phyloP scores from a whole-genome alignment of 2,113 vertebrate genomes.

The human (Homo sapiens) region DNA sequence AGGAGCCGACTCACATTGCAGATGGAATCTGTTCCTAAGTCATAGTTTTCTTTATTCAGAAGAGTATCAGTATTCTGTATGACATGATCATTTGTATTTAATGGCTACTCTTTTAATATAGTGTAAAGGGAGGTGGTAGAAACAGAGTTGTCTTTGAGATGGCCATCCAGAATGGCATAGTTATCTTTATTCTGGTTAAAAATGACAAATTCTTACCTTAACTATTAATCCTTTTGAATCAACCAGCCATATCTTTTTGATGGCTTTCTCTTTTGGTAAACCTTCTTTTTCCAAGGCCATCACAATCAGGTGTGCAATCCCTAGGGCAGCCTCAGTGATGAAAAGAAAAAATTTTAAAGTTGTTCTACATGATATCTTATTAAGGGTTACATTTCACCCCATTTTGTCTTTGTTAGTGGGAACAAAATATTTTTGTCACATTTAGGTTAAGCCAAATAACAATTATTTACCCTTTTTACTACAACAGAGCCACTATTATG shows the following conservation, averaged over 20 bases:
- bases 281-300: slow-evolving; percentile 99
- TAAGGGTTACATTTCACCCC: not conserved
- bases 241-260: slow-evolving; percentile 97
- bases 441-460: not conserved
- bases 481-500: not conserved
- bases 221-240: slow-evolving; percentile 98
- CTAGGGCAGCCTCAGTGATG: slow-evolving; percentile 92
- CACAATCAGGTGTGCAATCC: slow-evolving; percentile 94
- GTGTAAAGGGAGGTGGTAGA: not conserved
- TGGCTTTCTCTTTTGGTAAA: slow-evolving; percentile 83
- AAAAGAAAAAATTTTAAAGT: not conserved
- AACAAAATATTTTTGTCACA: slow-evolving; percentile 39
- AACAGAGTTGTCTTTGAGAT: not conserved
- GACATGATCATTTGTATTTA: not conserved
- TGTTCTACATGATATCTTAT: not conserved
- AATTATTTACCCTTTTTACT: not conserved
- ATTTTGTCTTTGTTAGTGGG: not conserved
- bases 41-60: not conserved
- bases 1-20: not conserved
- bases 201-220: slow-evolving; percentile 87
- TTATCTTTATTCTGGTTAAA: not conserved
- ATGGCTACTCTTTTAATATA: not conserved
- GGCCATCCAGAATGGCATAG: not conserved
- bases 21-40: not conserved
- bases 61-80: not conserved